These are phyloP conservation scores for Agraylea sexmaculata DNA, from an alignment of 1,140 invertebrate genomes.

Conservation along the genomic window DNA sequence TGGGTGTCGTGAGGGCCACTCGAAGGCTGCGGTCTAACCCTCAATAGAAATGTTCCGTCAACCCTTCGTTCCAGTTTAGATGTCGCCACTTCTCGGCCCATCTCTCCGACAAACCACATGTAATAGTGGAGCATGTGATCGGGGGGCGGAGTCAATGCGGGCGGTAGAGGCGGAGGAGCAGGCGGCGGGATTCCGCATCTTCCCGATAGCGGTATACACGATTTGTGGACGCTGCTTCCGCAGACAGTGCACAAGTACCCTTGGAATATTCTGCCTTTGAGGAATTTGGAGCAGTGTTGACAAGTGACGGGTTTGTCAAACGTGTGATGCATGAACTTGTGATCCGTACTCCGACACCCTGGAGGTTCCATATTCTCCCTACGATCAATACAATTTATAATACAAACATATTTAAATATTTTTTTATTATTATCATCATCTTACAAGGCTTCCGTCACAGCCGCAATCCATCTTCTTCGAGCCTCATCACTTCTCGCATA, in stretches of 20 bases:
- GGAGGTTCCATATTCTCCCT: slow-evolving; percentile 83
- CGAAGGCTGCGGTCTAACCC: slow-evolving; percentile 58
- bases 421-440: too few species aligned
- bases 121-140: slow-evolving; percentile 45
- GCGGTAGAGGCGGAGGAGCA: slow-evolving; percentile 38
- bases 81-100: slow-evolving; percentile 75
- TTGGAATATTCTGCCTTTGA: slow-evolving; percentile 82
- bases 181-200: slow-evolving; percentile 49
- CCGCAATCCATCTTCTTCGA: slow-evolving; percentile 84
- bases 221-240: slow-evolving; percentile 60
- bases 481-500: slow-evolving; percentile 81
- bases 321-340: slow-evolving; percentile 78
- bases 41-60: slow-evolving; percentile 80
- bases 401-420: too few species aligned
- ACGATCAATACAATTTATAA: slow-evolving; percentile 20
- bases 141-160: slow-evolving; percentile 39
- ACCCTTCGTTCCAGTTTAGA: slow-evolving; percentile 61
- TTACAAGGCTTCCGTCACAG: slow-evolving; percentile 83
- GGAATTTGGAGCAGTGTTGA: slow-evolving; percentile 72
- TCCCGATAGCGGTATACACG: slow-evolving; percentile 61
- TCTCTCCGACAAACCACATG: slow-evolving; percentile 71
- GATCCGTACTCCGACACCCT: slow-evolving; percentile 64
- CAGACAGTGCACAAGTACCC: slow-evolving; percentile 70
- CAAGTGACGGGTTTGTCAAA: slow-evolving; percentile 74
- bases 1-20: slow-evolving; percentile 49